Percentiles rank a stretch among this genome's conserved stretches.
phyloP scores from a whole-genome alignment of 2,797 vertebrate species.

The Molossus alvarezi region DNA sequence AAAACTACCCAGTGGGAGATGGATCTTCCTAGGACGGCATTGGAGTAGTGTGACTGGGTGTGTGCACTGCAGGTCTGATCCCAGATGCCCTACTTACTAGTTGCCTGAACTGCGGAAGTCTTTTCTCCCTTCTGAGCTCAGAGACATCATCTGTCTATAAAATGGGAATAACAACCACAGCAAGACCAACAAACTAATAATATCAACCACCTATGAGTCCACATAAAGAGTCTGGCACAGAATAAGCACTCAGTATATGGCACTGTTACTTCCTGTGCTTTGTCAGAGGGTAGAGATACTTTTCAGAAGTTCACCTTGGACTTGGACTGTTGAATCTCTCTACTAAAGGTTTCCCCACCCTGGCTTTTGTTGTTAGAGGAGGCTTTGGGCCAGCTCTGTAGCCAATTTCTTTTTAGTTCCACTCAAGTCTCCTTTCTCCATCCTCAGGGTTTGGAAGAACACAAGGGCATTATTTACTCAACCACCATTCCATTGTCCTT shows the following conservation, averaged over 20 bases:
- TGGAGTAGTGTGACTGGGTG: not conserved
- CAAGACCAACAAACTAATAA: not conserved
- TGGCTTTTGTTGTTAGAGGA: not conserved
- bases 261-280: not conserved
- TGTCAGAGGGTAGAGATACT: not conserved
- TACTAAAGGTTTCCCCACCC: not conserved
- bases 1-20: not conserved
- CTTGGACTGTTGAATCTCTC: not conserved
- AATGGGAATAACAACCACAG: not conserved
- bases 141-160: not conserved
- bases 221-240: not conserved
- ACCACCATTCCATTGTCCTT: not conserved
- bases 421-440: not conserved
- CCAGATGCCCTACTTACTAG: not conserved
- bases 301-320: not conserved
- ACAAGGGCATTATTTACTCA: not conserved
- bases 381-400: not conserved
- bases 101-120: not conserved
- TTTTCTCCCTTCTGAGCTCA: not conserved
- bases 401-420: not conserved
- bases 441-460: conserved; percentile 39
- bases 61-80: not conserved
- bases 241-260: not conserved
- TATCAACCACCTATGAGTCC: not conserved
- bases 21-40: not conserved